phyloP scores from a whole-genome alignment of 35 echinoderm and acorn worm species.

The Antedon bifida region DNA sequence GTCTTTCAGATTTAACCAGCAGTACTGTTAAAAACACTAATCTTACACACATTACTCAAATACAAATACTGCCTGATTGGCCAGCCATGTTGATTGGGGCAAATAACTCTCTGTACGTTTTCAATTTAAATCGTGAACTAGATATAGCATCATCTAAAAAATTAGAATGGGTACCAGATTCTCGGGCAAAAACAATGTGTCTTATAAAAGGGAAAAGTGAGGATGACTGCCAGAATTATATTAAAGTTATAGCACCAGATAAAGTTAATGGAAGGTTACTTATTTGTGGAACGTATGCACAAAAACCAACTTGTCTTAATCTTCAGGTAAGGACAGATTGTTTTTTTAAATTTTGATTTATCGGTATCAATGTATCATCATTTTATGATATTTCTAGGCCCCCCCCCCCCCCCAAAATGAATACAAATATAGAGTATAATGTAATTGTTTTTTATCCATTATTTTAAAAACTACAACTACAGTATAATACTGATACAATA shows the following conservation, averaged over 20 bases:
- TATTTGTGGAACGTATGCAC: neutral
- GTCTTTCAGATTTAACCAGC: neutral
- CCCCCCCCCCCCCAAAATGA: no score
- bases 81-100: neutral
- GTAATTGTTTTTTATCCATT: no score
- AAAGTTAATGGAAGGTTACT: neutral
- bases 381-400: no score
- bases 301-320: neutral
- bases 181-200: neutral
- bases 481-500: no score
- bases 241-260: neutral
- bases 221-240: neutral
- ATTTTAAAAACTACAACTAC: no score
- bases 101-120: neutral
- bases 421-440: no score
- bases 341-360: no score
- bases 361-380: no score
- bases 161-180: neutral
- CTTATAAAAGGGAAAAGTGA: neutral
- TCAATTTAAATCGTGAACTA: neutral
- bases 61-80: neutral
- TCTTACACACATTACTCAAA: neutral
- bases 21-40: neutral
- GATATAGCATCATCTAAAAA: neutral
- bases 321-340: neutral